Percentiles rank a stretch among this genome's conserved stretches.
These are phyloP conservation scores for Ibidorhyncha struthersii DNA, from an alignment of 2,113 vertebrate genomes.

Conservation along the genomic window DNA sequence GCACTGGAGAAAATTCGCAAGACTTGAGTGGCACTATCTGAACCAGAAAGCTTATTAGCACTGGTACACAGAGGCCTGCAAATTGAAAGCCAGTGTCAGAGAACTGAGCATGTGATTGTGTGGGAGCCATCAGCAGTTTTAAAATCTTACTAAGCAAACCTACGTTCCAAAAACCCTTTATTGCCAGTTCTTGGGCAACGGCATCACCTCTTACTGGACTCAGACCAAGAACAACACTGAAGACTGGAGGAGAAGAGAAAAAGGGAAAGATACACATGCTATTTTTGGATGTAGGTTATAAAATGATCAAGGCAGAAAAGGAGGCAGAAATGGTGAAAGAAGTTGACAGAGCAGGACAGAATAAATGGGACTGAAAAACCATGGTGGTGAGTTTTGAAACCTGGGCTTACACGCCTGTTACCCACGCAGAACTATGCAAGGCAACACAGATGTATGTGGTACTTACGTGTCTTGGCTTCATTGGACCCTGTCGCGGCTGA, in stretches of 20 bases:
- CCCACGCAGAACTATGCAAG: neutral
- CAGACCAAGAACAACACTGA: neutral
- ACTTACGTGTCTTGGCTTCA: constrained; percentile 88
- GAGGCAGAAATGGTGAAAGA: neutral
- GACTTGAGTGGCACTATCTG: neutral
- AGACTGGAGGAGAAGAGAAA: neutral
- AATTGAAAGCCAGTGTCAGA: neutral
- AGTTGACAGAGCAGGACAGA: neutral
- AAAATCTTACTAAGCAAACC: neutral
- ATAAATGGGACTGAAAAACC: neutral
- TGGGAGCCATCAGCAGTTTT: too few species aligned
- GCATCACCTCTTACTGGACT: neutral
- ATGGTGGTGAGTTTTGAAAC: accelerated
- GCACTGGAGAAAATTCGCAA: neutral
- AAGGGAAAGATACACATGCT: neutral
- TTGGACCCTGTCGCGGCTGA: constrained; percentile 81
- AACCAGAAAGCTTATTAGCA: neutral
- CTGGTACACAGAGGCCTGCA: neutral
- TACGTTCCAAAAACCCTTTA: neutral
- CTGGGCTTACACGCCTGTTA: neutral
- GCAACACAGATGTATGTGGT: accelerated
- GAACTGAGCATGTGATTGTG: too few species aligned
- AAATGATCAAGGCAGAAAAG: neutral
- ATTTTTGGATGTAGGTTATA: neutral
- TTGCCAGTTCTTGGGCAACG: neutral